Evolutionary conservation across 2,113 vertebrate genomes (phyloP).

Genomic region (Podarcis raffonei): DNA sequence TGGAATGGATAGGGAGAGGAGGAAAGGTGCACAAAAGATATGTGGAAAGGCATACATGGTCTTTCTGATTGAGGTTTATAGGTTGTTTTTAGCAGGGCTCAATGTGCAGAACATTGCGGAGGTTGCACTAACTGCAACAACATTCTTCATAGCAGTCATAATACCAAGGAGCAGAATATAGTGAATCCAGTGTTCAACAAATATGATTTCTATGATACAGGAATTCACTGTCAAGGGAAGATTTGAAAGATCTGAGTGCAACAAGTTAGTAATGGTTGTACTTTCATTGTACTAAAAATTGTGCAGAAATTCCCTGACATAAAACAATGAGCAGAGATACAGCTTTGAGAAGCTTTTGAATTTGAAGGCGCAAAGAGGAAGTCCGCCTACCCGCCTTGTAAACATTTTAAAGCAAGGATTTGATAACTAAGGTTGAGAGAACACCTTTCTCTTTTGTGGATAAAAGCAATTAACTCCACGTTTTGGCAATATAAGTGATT

Average conservation of each 20-base stretch:
- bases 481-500: no score
- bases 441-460: no score
- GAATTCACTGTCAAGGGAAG: neutral
- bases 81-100: neutral
- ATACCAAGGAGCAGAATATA: neutral
- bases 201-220: neutral
- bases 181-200: neutral
- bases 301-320: neutral
- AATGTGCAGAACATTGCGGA: neutral
- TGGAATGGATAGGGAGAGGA: neutral
- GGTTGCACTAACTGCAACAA: neutral
- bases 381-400: no score
- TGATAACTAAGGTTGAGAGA: no score
- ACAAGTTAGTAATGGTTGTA: neutral
- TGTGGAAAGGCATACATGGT: neutral
- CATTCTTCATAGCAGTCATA: neutral
- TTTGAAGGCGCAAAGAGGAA: no score
- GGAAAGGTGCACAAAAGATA: neutral
- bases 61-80: neutral
- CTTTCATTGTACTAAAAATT: neutral
- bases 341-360: neutral
- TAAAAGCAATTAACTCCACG: no score
- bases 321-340: neutral
- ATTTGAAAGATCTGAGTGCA: neutral
- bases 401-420: no score